phyloP scores from a whole-genome alignment of 2,113 vertebrate species.

The Mormoops blainvillei region DNA sequence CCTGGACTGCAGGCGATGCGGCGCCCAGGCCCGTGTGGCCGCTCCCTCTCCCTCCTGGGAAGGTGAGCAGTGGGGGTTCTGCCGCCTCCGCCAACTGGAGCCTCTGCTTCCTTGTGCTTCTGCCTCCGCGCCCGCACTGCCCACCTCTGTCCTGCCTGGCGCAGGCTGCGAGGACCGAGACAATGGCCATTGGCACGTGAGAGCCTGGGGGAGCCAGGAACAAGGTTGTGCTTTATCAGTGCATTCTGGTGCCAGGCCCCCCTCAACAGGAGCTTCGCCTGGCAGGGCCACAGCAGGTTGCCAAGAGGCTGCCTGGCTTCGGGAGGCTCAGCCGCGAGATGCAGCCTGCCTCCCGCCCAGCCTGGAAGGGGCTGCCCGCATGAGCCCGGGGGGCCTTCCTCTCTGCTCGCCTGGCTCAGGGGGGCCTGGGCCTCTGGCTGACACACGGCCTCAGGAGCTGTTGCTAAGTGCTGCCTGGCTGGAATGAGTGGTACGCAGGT shows the following conservation, averaged over 20 bases:
- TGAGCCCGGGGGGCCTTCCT: neutral
- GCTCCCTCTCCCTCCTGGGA: neutral
- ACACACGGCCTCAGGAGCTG: neutral
- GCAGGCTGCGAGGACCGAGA: neutral
- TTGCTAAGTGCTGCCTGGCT: neutral
- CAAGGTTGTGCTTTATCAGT: neutral
- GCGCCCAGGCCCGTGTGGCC: neutral
- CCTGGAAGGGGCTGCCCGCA: neutral
- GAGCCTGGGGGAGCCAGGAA: neutral
- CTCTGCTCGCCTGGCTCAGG: neutral
- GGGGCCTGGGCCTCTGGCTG: neutral
- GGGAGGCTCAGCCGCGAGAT: neutral
- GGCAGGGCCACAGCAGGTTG: neutral
- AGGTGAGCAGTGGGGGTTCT: neutral
- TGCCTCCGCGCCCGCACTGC: neutral
- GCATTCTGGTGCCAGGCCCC: neutral
- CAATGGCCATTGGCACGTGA: neutral
- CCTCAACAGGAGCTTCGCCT: fast-evolving
- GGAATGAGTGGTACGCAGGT: neutral
- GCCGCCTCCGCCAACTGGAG: neutral
- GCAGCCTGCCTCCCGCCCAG: neutral
- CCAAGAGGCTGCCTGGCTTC: neutral
- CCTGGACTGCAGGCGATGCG: neutral
- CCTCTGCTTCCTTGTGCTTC: neutral
- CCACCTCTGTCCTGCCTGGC: neutral